Base-by-base conservation (phyloP, 2,797 vertebrate species). In the Platyrinchus mystaceus region DNA sequence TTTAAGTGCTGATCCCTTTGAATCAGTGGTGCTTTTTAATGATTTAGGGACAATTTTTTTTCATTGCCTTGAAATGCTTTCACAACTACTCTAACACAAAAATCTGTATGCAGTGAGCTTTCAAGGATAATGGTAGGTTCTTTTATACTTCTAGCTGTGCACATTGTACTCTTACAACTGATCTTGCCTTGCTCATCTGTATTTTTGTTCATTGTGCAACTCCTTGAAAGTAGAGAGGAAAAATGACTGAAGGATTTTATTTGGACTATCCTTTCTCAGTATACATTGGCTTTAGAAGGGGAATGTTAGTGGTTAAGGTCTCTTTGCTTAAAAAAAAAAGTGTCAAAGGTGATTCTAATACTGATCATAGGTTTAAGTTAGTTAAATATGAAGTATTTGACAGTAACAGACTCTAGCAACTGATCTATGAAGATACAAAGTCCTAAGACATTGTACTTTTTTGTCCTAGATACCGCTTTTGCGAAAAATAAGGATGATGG, bases 401-500 rank as follows among this genome's bases (percentile, higher is more conserved):
- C 36, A 30, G 21, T 64, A 74, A 63, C 27, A 44, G 27, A n/a
- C 27, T 74, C 7, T 21, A 44, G 50, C 69, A 62, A 46, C 20
- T 10, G 14, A 10, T 59, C 39, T 63, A 0, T 73, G 39, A 88
- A 85, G 39, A 46, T 26, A 28, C 4, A 41, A 8, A 78, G 43
- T 74, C 76, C 39, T 92, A 32, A 87, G 24, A 46, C 26, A 12
- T 71, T 92, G 52, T 67, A 17, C 24, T 84, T 90, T 92, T 92
- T 96, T 95, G 64, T 70, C 76, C 84, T 98, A 99, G 99, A 99
- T 94, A 99, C 99, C 4, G 99, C 99, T 82, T 99, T 99, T 67
- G 99, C 99, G 58, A 99, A 99, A 98, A 99, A 99, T 97, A 99
- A 99, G 97, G 99, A 99, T 50, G 99, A 99, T 71, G 98, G 97